A percentile compares a stretch with the other conserved stretches of the same genome.
phyloP scores from a whole-genome alignment of 2,797 vertebrate species.

The Ceyx erithaca region DNA sequence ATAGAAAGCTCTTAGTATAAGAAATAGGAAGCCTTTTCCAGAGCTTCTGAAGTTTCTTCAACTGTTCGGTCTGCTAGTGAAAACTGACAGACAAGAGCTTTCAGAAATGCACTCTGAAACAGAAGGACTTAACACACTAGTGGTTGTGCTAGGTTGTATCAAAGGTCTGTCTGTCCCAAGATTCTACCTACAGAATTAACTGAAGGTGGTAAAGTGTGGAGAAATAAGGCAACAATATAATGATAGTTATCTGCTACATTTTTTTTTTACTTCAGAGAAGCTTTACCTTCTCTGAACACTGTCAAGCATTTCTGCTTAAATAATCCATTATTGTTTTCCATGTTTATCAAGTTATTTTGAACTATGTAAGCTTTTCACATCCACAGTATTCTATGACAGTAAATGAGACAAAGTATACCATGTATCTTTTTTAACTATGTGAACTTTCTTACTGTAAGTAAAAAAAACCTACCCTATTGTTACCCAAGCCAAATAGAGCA shows the following conservation, averaged over 20 bases:
- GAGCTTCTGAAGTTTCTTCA: background rate
- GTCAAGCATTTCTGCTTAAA: background rate
- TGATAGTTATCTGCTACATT: background rate
- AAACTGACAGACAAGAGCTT: background rate
- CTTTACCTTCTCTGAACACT: background rate
- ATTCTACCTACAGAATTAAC: background rate
- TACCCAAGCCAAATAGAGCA: background rate
- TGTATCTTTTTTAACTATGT: background rate
- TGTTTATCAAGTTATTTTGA: background rate
- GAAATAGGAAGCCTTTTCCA: background rate
- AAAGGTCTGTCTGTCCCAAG: background rate
- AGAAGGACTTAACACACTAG: background rate
- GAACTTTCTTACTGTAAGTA: background rate
- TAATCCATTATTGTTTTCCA: background rate
- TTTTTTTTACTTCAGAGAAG: too few species aligned
- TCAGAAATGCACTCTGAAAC: background rate
- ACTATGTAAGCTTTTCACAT: background rate
- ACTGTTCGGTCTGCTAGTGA: background rate
- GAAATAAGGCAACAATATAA: background rate
- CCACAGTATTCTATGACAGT: background rate
- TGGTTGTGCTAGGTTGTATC: background rate
- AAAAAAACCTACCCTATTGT: background rate
- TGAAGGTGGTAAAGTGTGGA: background rate
- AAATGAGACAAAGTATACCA: background rate
- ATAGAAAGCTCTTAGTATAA: background rate